A percentile compares a stretch with the other conserved stretches of the same genome.
Evolutionary conservation across 1,140 invertebrate species (phyloP).

Genomic region (Coenobita brevimanus): DNA sequence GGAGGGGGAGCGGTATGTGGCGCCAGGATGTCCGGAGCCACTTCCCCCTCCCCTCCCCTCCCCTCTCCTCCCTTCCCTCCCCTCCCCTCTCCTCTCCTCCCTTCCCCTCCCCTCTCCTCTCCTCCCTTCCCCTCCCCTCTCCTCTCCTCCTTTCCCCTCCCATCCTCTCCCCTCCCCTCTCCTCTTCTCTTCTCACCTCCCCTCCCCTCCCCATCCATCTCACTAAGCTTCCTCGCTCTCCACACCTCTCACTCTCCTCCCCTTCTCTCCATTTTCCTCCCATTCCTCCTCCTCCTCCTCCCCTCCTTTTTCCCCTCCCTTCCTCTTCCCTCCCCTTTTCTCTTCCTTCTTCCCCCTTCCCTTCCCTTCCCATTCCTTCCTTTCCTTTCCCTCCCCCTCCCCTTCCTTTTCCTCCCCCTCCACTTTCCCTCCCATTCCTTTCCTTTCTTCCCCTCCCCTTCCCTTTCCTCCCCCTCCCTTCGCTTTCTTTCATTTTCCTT

Average conservation of each 20-base stretch:
- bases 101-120: neutral
- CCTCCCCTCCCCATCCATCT: no score
- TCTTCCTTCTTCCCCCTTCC: neutral
- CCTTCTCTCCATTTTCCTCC: no score
- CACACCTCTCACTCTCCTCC: no score
- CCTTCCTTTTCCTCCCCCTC: neutral
- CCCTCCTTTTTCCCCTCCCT: neutral
- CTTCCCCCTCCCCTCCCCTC: neutral
- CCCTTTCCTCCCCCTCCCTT: neutral
- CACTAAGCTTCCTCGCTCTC: no score
- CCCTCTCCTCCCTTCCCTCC: neutral
- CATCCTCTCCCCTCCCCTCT: neutral
- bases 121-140: neutral
- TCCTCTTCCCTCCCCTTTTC: no score
- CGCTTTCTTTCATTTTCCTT: neutral
- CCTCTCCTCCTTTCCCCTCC: no score
- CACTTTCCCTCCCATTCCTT: neutral
- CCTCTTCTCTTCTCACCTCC: no score
- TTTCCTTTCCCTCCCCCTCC: neutral
- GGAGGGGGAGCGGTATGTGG: conserved; percentile 17
- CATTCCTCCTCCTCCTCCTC: neutral
- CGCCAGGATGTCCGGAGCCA: conserved; percentile 26
- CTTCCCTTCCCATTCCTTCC: neutral
- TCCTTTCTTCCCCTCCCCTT: neutral
- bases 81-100: neutral